Evolutionary conservation across 2,888 invertebrate genomes (phyloP), one percentile per base, ranked within the genome.

Genomic region (Pegoplata infirma): DNA sequence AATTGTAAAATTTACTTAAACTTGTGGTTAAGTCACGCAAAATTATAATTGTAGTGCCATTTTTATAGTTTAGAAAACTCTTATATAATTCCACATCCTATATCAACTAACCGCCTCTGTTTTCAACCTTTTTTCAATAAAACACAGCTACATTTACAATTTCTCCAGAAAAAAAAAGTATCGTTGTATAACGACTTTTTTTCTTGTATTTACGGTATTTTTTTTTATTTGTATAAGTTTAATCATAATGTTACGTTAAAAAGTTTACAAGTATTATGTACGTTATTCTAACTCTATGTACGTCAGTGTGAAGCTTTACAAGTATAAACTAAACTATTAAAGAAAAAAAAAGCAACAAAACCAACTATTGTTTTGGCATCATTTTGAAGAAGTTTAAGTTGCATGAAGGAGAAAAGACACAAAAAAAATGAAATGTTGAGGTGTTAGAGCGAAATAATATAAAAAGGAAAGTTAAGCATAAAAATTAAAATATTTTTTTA

Each of bases 251-350:
- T 76, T 66, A 76, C 71, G 68, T 64, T 64, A 66, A 53, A 59
- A 71, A 76, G 21, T 76, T 76, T 66, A 36, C 69, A 76, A 76
- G 76, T 76, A 59, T 76, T 64, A 58, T 69, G 44, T 40, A 64
- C 69, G 69, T 71, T 53, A 71, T 64, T 76, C 59, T 51, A 76
- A 69, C 44, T 71, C 32, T 59, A 44, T 44, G 36, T n/a, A 46
- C 59, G 64, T 53, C 58, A 64, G 44, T 64, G 44, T 58, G 58
- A 69, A 69, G 46, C 58, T 25, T 69, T 71, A 40, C 47, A 72
- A 56, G 36, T 56, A 44, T 53, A 10, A 10, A 28, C 16, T 32
- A 47, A n/a, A n/a, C n/a, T n/a, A n/a, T n/a, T n/a, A n/a, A n/a
- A n/a, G n/a, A n/a, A n/a, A 25, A 28, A 74, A 67, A 19, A 16